Evolutionary conservation across 2,113 vertebrate genomes (phyloP), one percentile per base, ranked within the genome.

Genomic region (Vanacampus margaritifer): DNA sequence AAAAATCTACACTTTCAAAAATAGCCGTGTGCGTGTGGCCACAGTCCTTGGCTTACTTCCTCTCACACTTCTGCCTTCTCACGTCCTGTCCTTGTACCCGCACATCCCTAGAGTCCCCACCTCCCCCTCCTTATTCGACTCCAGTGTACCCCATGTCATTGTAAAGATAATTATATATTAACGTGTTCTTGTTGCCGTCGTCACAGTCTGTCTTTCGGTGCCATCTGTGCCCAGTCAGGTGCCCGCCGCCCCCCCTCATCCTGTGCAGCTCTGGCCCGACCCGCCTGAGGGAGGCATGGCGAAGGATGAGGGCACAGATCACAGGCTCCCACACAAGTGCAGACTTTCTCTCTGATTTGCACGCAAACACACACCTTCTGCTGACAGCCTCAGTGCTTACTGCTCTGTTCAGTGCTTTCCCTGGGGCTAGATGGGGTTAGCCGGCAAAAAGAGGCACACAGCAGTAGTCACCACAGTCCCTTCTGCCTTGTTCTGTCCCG

Each of bases 141-240:
- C 75, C 2, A 10, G 43, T 80, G 84, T 87, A 80, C 84, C 63
- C 26, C 60, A 69, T 88, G 85, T 88, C 89, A 87, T 79, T 87
- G 87, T 85, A 79, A 72, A 70, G 77, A 86, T 88, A 84, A 91
- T 91, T 88, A 89, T 90, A 90, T 90, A 88, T 88, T 86, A 91
- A 89, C 65, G 58, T 86, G 86, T 90, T 90, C 82, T 84, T 79
- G 84, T 76, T 74, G 61, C 82, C 80, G 68, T 61, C 60, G 58
- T 82, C 81, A 70, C 74, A 65, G 76, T 79, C 80, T 85, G 80
- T 86, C 84, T 90, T 85, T 86, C 35, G 80, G 65, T 71, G 81
- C 92, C 92, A 93, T 93, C 91, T 93, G 92, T 87, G 88, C 90
- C 71, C 85, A 84, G 90, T 77, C 84, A 91, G 91, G 88, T 84